Evolutionary conservation across 64 coral and sea anemone genomes (phyloP).

Genomic region (Stichodactyla helianthus): DNA sequence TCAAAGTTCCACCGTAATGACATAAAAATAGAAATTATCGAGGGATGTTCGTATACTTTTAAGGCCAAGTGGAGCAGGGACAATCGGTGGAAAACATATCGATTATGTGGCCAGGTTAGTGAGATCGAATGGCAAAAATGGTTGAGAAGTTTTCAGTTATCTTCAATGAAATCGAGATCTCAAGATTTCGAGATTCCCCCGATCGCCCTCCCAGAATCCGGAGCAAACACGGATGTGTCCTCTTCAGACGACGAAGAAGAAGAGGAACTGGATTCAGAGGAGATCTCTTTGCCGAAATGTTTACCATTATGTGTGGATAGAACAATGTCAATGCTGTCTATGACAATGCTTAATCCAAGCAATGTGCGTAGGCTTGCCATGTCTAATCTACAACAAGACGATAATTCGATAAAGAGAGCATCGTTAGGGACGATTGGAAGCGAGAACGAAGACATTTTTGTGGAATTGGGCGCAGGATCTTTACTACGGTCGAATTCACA

Average conservation of each 20-base stretch:
- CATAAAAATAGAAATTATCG: constrained; percentile 20
- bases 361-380: constrained; percentile 41
- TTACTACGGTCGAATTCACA: constrained; percentile 48
- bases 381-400: constrained; percentile 15
- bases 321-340: constrained; percentile 40
- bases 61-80: constrained; percentile 54
- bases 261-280: constrained; percentile 27
- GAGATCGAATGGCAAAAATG: constrained; percentile 50
- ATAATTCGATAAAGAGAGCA: background rate
- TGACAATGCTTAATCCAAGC: constrained; percentile 64
- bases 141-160: constrained; percentile 44
- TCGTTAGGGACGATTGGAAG: constrained; percentile 17
- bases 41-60: constrained; percentile 60
- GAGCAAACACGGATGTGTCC: constrained; percentile 11
- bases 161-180: background rate
- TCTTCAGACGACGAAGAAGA: constrained; percentile 42
- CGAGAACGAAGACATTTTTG: constrained; percentile 48
- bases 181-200: background rate
- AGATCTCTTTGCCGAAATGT: constrained; percentile 10
- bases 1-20: constrained; percentile 47
- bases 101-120: constrained; percentile 32
- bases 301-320: constrained; percentile 35
- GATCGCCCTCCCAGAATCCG: background rate
- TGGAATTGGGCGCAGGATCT: constrained; percentile 19
- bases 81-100: constrained; percentile 38